Conservation (phyloP, 2,113 vertebrate species). For the Thymallus thymallus region DNA sequence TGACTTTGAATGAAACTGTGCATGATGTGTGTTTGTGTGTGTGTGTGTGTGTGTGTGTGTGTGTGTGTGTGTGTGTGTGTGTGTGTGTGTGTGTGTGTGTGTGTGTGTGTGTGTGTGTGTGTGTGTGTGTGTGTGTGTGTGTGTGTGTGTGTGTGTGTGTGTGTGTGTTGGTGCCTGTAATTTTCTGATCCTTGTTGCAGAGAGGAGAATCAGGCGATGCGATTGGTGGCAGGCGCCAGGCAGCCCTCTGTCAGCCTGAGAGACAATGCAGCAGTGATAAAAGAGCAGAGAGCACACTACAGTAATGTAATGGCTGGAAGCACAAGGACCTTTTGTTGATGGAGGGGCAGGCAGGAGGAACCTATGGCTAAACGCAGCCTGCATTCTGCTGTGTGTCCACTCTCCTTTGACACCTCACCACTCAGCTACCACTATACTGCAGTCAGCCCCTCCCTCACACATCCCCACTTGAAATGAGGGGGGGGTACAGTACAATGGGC, state of each 20-base stretch:
- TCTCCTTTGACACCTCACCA: constrained; percentile 39
- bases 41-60: background rate
- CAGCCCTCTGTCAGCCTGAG: constrained; percentile 39
- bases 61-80: background rate
- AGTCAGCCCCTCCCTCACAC: constrained; percentile 1
- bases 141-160: constrained; percentile 24
- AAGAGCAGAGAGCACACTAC: constrained; percentile 8
- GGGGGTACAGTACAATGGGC: background rate
- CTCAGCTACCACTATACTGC: constrained; percentile 12
- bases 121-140: constrained; percentile 5
- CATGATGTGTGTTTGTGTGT: background rate
- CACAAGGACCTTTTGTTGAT: constrained; percentile 72
- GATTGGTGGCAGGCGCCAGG: background rate
- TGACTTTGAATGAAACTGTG: background rate
- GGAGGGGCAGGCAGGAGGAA: background rate
- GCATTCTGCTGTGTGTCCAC: constrained; percentile 39
- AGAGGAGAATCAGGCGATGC: background rate
- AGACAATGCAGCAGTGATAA: constrained; percentile 68
- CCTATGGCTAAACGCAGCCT: constrained; percentile 31
- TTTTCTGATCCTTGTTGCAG: background rate
- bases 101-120: constrained; percentile 19
- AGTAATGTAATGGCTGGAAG: constrained; percentile 48
- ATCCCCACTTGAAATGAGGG: constrained; percentile 25
- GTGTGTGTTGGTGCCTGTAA: background rate
- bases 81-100: constrained; percentile 19